Conservation (phyloP, 92 coral and sea anemone species). For the Phenganax subtilis region DNA sequence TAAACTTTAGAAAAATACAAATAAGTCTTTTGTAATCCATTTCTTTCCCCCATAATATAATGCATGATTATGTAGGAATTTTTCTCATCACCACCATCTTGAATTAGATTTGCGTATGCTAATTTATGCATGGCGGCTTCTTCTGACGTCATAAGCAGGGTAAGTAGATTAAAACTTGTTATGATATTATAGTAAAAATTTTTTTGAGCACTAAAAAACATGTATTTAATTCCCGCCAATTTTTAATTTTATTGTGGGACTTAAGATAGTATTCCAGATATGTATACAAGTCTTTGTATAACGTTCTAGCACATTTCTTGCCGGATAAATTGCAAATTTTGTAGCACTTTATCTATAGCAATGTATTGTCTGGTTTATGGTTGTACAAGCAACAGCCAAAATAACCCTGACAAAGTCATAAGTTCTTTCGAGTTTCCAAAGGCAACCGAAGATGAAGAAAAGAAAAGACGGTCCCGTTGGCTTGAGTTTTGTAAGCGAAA, state of each 20-base stretch:
- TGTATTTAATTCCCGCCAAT: too few species aligned
- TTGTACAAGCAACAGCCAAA: neutral
- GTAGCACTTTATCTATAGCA: neutral
- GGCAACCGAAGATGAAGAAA: neutral
- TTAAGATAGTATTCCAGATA: too few species aligned
- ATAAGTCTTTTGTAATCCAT: too few species aligned
- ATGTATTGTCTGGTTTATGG: conserved; percentile 12
- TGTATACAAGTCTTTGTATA: neutral
- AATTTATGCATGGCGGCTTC: conserved; percentile 7
- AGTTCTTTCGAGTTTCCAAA: conserved; percentile 24
- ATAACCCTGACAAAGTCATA: neutral
- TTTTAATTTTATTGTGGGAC: too few species aligned
- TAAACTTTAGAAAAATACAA: too few species aligned
- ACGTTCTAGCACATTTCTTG: neutral
- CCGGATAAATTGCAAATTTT: neutral
- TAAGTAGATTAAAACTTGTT: neutral
- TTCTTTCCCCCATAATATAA: too few species aligned
- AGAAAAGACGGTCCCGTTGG: conserved; percentile 5
- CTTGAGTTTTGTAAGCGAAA: conserved; percentile 18
- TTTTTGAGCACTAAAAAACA: neutral
- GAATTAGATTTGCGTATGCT: neutral
- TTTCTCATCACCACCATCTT: neutral
- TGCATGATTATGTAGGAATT: too few species aligned
- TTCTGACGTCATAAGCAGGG: neutral
- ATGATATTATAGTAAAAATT: neutral